A percentile compares a stretch with the other conserved stretches of the same genome.
Conservation (phyloP, 37 sponge, comb jelly and placozoan genomes). For the Corticium candelabrum region DNA sequence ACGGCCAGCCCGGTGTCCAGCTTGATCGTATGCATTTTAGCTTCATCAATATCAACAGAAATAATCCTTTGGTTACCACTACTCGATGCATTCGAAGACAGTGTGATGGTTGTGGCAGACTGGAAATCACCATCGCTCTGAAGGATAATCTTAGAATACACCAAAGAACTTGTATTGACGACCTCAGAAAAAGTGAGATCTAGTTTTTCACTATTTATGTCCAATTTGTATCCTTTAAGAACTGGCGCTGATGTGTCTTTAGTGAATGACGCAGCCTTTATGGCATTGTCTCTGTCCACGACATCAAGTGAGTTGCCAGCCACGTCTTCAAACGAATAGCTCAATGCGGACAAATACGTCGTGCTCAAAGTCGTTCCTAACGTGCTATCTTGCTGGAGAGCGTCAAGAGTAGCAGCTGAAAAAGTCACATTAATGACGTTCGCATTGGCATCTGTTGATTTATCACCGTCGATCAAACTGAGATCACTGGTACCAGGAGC, state of each 20-base stretch:
- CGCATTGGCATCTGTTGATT: constrained; percentile 19
- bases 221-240: constrained; percentile 3
- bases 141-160: constrained; percentile 3
- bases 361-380: not conserved
- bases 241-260: not conserved
- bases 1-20: constrained; percentile 27
- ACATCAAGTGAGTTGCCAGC: not conserved
- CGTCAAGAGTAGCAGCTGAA: not conserved
- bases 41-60: not conserved
- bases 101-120: not conserved
- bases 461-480: not conserved
- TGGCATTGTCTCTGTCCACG: not conserved
- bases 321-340: not conserved
- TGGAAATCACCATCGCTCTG: constrained; percentile 17
- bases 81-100: not conserved
- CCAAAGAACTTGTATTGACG: not conserved
- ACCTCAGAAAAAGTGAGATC: constrained; percentile 12
- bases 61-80: not conserved
- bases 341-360: not conserved
- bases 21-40: constrained; percentile 24
- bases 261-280: not conserved
- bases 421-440: constrained; percentile 23
- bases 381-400: constrained; percentile 6
- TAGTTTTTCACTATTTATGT: constrained; percentile 17
- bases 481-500: not conserved